Conservation (phyloP, 2,888 invertebrate genomes). For the Caenorhabditis panamensis region DNA sequence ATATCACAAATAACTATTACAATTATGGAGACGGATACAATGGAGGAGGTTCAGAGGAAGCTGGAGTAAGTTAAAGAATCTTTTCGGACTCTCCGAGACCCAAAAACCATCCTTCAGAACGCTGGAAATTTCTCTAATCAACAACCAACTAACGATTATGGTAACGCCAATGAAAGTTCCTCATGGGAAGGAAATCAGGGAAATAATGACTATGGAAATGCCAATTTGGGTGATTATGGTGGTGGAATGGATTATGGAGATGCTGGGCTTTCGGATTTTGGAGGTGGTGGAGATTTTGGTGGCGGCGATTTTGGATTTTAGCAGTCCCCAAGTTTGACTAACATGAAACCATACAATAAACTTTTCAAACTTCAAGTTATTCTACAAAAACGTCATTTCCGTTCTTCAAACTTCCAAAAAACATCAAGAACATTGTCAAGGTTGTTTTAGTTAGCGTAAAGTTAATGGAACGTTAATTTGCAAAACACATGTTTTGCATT, state of each 20-base stretch:
- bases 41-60: too few species aligned
- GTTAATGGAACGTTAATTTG: too few species aligned
- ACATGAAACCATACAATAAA: too few species aligned
- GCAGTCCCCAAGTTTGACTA: too few species aligned
- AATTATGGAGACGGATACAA: slow-evolving; percentile 40
- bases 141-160: background rate
- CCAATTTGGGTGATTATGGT: slow-evolving; percentile 3
- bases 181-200: slow-evolving; percentile 6
- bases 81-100: too few species aligned
- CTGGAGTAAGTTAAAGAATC: slow-evolving; percentile 34
- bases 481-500: too few species aligned
- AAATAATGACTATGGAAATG: slow-evolving; percentile 33
- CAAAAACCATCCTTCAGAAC: background rate
- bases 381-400: too few species aligned
- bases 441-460: too few species aligned
- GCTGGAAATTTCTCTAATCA: background rate
- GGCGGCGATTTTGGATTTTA: slow-evolving; percentile 25
- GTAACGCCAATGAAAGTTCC: background rate
- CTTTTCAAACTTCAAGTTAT: too few species aligned
- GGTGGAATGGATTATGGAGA: slow-evolving; percentile 8
- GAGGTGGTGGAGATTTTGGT: slow-evolving; percentile 1
- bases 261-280: background rate
- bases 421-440: too few species aligned
- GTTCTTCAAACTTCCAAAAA: too few species aligned
- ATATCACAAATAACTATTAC: slow-evolving; percentile 73